Conservation (phyloP, 2,888 invertebrate species). For the Anthophora plumipes region DNA sequence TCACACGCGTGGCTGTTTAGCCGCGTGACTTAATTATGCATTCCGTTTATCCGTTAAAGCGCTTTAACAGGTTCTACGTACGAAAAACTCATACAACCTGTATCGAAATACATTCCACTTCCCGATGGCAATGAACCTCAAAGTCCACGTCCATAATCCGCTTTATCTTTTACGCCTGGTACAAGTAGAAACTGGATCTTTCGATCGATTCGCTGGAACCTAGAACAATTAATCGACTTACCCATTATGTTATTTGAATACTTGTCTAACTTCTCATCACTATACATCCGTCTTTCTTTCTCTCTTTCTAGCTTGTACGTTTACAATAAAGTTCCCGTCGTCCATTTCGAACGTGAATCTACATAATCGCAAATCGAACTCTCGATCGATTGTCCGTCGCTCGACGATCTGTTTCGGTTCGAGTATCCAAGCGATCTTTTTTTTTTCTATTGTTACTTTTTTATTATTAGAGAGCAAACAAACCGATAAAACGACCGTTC, state of each 20-base stretch:
- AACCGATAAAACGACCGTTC: slow-evolving; percentile 45
- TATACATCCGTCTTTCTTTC: background rate
- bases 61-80: slow-evolving; percentile 44
- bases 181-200: slow-evolving; percentile 37
- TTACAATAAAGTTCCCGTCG: too few relatives aligned
- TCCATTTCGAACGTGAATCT: background rate
- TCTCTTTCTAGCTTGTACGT: background rate
- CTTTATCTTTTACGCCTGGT: background rate
- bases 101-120: slow-evolving; percentile 36
- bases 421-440: too few relatives aligned
- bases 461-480: slow-evolving; percentile 26
- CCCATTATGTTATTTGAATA: slow-evolving; percentile 63
- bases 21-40: slow-evolving; percentile 45
- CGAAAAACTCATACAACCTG: slow-evolving; percentile 29
- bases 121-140: slow-evolving; percentile 55
- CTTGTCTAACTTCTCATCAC: slow-evolving; percentile 12
- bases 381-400: background rate
- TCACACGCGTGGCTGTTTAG: background rate
- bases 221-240: slow-evolving; percentile 56
- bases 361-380: background rate
- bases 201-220: slow-evolving; percentile 3
- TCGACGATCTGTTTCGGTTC: background rate
- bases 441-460: background rate
- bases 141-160: slow-evolving; percentile 25
- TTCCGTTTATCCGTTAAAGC: slow-evolving; percentile 36